Evolutionary conservation across 1,140 invertebrate species (phyloP).

Genomic region (Dendroctonus ponderosae): DNA sequence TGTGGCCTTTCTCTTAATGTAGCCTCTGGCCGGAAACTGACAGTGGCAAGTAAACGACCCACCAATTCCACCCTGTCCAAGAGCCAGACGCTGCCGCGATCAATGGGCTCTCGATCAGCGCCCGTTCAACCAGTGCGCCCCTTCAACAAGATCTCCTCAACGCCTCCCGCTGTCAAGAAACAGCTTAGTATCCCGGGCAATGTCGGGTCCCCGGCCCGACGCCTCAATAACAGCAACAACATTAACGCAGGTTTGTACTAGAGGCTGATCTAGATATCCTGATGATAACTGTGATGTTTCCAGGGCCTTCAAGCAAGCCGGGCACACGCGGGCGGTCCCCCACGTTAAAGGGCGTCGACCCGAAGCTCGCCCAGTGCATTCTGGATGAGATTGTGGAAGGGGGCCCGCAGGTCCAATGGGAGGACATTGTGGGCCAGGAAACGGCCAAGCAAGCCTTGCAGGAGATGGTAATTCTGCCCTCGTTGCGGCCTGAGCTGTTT

Average conservation of each 20-base stretch:
- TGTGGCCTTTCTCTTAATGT: neutral
- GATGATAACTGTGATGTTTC: neutral
- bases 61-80: constrained; percentile 66
- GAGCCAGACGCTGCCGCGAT: constrained; percentile 78
- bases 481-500: constrained; percentile 92
- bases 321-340: constrained; percentile 44
- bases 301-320: constrained; percentile 15
- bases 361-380: constrained; percentile 83
- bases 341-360: constrained; percentile 75
- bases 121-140: constrained; percentile 51
- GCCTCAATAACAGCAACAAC: constrained; percentile 21
- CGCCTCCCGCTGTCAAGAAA: constrained; percentile 76
- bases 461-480: constrained; percentile 96
- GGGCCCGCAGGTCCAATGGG: constrained; percentile 82
- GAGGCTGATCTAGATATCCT: neutral
- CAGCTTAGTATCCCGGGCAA: constrained; percentile 70
- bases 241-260: neutral
- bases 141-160: constrained; percentile 70
- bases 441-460: constrained; percentile 92
- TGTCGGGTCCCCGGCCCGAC: constrained; percentile 59
- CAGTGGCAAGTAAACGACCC: constrained; percentile 64
- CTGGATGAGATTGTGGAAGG: constrained; percentile 72
- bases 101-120: constrained; percentile 69
- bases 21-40: constrained; percentile 73
- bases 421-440: constrained; percentile 89